These are phyloP conservation scores for Harpagifer antarcticus DNA, from an alignment of 2,797 vertebrate species.

Conservation along the genomic window DNA sequence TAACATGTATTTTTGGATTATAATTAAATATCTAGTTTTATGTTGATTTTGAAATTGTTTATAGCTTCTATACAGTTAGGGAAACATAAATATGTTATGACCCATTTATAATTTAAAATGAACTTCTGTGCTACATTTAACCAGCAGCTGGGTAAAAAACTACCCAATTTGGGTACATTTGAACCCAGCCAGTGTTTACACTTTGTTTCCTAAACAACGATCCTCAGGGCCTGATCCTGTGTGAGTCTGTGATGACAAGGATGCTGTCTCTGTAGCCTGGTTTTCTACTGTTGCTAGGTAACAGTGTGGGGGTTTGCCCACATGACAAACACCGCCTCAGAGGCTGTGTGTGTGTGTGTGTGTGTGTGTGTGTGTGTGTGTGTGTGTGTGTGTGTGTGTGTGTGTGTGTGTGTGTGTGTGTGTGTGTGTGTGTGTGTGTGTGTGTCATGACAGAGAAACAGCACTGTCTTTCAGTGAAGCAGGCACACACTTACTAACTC, in stretches of 20 bases:
- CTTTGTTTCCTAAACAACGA: constrained; percentile 18
- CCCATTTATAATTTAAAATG: no score
- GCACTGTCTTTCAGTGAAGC: constrained; percentile 40
- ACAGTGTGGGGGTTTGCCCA: constrained; percentile 59
- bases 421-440: no score
- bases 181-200: background rate
- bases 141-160: no score
- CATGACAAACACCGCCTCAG: constrained; percentile 44
- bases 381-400: no score
- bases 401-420: no score
- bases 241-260: constrained; percentile 35
- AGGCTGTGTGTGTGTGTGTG: constrained; percentile 22
- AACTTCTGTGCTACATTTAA: no score
- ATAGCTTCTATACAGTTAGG: no score
- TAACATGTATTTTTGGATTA: no score
- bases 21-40: no score
- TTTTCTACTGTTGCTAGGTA: constrained; percentile 65
- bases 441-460: constrained; percentile 22
- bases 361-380: constrained; percentile 14
- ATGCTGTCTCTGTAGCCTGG: constrained; percentile 54
- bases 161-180: no score
- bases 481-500: constrained; percentile 22
- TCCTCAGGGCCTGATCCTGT: constrained; percentile 28
- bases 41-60: no score
- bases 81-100: no score